Percentiles rank a stretch among this genome's conserved stretches.
Conservation (phyloP, 2,113 vertebrate species). For the Neolamprologus devosi region DNA sequence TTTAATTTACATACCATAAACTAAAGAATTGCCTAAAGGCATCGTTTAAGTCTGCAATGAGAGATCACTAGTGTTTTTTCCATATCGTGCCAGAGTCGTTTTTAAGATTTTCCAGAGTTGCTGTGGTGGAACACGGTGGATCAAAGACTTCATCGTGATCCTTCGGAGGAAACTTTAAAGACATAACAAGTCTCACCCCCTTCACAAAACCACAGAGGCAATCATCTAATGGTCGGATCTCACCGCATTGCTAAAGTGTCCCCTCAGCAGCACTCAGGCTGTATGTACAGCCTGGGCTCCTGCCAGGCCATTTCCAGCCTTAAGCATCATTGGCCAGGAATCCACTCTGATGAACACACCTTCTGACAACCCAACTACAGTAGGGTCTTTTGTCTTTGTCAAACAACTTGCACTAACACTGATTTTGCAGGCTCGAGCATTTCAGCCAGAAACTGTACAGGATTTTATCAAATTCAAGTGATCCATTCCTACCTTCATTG, state of each 20-base stretch:
- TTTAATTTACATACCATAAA: background rate
- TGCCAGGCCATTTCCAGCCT: constrained; percentile 44
- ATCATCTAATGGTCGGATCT: constrained; percentile 59
- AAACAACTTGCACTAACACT: background rate
- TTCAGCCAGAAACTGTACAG: constrained; percentile 9
- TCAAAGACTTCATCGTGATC: background rate
- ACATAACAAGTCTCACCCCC: constrained; percentile 15
- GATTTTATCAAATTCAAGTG: constrained; percentile 32
- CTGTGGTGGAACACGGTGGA: background rate
- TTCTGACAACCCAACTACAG: background rate
- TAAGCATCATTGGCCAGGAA: constrained; percentile 33
- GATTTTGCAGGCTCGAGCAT: background rate
- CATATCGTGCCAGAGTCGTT: background rate
- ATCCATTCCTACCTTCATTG: background rate
- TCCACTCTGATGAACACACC: constrained; percentile 19
- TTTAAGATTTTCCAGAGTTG: background rate
- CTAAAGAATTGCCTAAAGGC: background rate
- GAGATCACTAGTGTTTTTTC: background rate
- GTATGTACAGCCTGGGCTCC: constrained; percentile 13
- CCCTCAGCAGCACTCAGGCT: constrained; percentile 48
- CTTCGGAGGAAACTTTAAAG: background rate
- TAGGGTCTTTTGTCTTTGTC: constrained; percentile 13
- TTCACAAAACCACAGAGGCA: constrained; percentile 37
- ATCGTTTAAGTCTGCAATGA: background rate
- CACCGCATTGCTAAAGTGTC: constrained; percentile 32